phyloP scores from a whole-genome alignment of 2,888 invertebrate genomes.

The Stegana nigrithorax region DNA sequence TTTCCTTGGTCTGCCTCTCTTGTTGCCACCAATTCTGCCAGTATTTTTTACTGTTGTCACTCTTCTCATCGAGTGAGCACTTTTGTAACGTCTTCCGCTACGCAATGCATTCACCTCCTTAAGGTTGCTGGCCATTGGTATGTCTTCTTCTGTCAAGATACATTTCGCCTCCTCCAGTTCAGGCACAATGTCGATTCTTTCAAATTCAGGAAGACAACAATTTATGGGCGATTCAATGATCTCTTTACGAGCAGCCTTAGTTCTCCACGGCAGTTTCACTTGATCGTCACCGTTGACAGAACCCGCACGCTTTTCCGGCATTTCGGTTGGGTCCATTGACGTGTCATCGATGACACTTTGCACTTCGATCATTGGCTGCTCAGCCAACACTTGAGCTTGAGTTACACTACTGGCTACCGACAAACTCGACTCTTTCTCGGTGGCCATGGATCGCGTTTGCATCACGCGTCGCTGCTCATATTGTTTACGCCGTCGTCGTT shows the following conservation, averaged over 20 bases:
- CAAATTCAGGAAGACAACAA: neutral
- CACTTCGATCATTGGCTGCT: neutral
- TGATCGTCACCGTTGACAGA: too few species aligned
- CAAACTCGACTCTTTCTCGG: neutral
- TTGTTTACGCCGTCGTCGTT: neutral
- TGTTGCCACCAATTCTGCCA: slow-evolving; percentile 9
- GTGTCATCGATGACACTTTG: neutral
- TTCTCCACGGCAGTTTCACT: slow-evolving; percentile 46
- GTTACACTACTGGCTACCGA: too few species aligned
- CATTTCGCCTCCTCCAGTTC: neutral
- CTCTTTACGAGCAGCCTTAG: slow-evolving; percentile 54
- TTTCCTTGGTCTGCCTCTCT: too few species aligned
- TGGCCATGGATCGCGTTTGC: neutral
- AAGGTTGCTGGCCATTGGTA: neutral
- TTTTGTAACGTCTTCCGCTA: neutral
- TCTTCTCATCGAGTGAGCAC: slow-evolving; percentile 18
- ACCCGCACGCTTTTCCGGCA: neutral
- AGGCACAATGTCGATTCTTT: neutral
- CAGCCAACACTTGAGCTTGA: neutral
- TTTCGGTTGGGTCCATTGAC: neutral
- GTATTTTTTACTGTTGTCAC: neutral
- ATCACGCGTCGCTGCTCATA: too few species aligned
- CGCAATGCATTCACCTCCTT: slow-evolving; percentile 3
- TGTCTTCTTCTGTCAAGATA: neutral
- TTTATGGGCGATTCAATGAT: slow-evolving; percentile 27